Evolutionary conservation across 2,113 vertebrate genomes (phyloP).

Genomic region (Ginglymostoma cirratum): DNA sequence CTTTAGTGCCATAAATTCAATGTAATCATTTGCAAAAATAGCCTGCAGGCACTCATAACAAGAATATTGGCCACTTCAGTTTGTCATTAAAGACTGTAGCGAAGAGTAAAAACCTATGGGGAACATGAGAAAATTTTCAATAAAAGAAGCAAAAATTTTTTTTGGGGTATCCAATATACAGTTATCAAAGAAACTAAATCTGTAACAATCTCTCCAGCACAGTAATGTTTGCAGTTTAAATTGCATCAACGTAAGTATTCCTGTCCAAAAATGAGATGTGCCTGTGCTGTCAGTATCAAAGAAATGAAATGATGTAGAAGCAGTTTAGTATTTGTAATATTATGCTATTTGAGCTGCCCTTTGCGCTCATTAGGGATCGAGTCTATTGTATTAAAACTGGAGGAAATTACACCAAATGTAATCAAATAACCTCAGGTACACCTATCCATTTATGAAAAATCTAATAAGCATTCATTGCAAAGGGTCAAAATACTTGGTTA

Average conservation of each 20-base stretch:
- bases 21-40: neutral
- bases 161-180: neutral
- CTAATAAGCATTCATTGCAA: slow-evolving; percentile 32
- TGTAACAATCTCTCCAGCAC: neutral
- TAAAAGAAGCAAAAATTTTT: slow-evolving; percentile 19
- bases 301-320: neutral
- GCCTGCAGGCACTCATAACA: neutral
- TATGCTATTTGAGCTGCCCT: neutral
- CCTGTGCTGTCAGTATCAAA: neutral
- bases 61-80: neutral
- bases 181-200: slow-evolving; percentile 12
- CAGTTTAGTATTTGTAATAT: neutral
- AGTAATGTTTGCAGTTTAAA: neutral
- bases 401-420: slow-evolving; percentile 8
- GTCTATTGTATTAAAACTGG: neutral
- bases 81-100: neutral
- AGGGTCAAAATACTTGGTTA: slow-evolving; percentile 31
- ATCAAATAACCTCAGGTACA: slow-evolving; percentile 13
- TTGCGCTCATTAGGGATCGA: slow-evolving; percentile 10
- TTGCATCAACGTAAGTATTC: neutral
- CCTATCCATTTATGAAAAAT: slow-evolving; percentile 24
- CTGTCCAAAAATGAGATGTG: neutral
- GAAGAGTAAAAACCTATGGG: neutral
- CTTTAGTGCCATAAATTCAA: neutral
- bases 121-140: slow-evolving; percentile 13